These are phyloP conservation scores for Neofelis nebulosa DNA, from an alignment of 2,113 vertebrate genomes.

Conservation along the genomic window DNA sequence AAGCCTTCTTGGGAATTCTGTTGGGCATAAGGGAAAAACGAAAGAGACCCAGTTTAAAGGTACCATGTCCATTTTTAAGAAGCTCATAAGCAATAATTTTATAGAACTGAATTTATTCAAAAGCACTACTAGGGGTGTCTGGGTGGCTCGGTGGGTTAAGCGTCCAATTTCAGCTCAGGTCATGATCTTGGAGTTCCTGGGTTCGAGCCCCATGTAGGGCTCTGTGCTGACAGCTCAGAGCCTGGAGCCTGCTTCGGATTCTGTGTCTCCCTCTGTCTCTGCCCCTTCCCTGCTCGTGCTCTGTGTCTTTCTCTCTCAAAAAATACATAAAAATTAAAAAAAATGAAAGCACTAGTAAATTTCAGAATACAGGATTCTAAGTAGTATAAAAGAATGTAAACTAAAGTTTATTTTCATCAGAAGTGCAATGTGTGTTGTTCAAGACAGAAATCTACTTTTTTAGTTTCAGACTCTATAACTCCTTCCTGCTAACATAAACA, in stretches of 20 bases:
- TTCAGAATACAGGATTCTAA: background rate
- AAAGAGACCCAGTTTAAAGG: background rate
- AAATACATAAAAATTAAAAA: no score
- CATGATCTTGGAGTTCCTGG: no score
- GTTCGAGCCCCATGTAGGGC: no score
- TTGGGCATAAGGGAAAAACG: background rate
- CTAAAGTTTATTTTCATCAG: slow-evolving; percentile 4
- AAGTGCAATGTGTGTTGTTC: background rate
- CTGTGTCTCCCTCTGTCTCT: no score
- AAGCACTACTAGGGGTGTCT: background rate
- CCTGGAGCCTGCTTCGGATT: no score
- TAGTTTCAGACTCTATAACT: background rate
- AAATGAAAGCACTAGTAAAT: background rate
- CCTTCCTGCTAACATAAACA: background rate
- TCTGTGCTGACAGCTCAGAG: no score
- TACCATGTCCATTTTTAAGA: background rate
- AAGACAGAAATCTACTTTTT: background rate
- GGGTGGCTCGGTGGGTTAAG: no score
- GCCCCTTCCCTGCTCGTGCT: no score
- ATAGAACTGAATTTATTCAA: background rate
- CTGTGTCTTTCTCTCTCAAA: no score
- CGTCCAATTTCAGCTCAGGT: no score
- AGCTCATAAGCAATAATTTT: slow-evolving; percentile 32
- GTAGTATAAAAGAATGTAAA: background rate
- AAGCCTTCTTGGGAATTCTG: background rate